Evolutionary conservation across 2,888 invertebrate genomes (phyloP).

Genomic region (Acrocyrtus sp.): DNA sequence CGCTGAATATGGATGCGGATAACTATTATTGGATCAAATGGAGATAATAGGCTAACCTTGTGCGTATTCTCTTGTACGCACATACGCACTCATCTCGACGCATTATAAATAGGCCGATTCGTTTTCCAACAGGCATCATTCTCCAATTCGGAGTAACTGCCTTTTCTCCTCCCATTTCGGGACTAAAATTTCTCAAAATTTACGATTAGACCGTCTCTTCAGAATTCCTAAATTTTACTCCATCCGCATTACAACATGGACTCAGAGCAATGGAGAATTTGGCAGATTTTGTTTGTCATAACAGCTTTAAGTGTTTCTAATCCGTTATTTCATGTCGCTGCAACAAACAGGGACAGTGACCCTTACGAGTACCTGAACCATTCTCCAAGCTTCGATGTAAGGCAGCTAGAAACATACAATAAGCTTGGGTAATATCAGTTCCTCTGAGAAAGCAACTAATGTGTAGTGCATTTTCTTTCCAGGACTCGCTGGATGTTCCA

Average conservation of each 20-base stretch:
- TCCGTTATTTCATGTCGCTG: too few relatives aligned
- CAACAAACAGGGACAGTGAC: too few relatives aligned
- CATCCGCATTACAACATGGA: constrained; percentile 22
- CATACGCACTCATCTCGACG: not conserved
- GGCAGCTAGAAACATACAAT: too few relatives aligned
- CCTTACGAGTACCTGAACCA: constrained; percentile 16
- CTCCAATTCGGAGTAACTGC: constrained; percentile 16
- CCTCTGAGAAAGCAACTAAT: too few relatives aligned
- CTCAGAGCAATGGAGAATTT: constrained; percentile 38
- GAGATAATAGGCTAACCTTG: too few relatives aligned
- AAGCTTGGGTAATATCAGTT: too few relatives aligned
- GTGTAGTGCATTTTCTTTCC: too few relatives aligned
- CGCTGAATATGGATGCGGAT: too few relatives aligned
- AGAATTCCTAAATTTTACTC: too few relatives aligned
- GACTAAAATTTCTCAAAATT: not conserved
- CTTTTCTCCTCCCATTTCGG: not conserved
- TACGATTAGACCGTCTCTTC: too few relatives aligned
- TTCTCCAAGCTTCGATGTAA: constrained; percentile 36
- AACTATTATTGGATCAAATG: too few relatives aligned
- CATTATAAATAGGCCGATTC: constrained; percentile 27
- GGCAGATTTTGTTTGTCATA: constrained; percentile 31
- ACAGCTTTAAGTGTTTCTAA: not conserved
- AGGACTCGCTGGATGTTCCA: constrained; percentile 60
- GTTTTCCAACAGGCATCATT: constrained; percentile 19
- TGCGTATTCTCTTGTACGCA: too few relatives aligned